A percentile compares a stretch with the other conserved stretches of the same genome.
Conservation (phyloP, 2,113 vertebrate species). For the Cephalopholis sonnerati region DNA sequence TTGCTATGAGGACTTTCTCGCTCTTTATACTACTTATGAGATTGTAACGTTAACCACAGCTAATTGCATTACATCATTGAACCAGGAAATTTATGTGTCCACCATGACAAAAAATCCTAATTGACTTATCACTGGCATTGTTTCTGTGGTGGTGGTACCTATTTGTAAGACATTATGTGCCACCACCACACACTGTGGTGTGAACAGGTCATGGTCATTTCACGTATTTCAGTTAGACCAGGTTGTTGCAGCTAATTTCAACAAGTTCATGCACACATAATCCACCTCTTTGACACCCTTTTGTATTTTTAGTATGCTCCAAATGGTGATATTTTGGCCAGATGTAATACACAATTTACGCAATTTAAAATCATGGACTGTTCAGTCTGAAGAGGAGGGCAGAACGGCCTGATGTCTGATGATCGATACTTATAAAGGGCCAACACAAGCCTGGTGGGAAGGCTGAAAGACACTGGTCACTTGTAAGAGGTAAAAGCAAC, state of each 20-base stretch:
- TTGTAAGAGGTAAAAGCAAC: constrained; percentile 36
- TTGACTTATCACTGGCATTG: no score
- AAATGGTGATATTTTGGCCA: background rate
- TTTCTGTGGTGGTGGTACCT: no score
- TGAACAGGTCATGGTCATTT: no score
- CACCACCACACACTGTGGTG: no score
- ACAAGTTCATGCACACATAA: background rate
- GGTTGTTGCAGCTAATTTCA: background rate
- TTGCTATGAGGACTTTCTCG: no score
- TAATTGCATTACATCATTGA: no score
- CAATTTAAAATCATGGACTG: background rate
- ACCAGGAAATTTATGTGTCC: no score
- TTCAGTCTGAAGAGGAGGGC: background rate
- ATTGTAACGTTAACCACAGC: no score
- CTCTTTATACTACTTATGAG: no score
- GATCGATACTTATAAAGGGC: background rate
- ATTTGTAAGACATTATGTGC: no score
- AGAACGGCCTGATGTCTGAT: background rate
- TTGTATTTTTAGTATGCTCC: background rate
- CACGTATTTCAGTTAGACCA: no score
- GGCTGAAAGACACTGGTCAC: background rate
- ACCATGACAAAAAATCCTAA: no score
- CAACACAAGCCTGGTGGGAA: background rate
- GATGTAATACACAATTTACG: background rate
- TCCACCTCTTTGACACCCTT: background rate